These are phyloP conservation scores for Phrynocephalus vlangalii DNA, from an alignment of 2,797 vertebrate species.

Conservation along the genomic window DNA sequence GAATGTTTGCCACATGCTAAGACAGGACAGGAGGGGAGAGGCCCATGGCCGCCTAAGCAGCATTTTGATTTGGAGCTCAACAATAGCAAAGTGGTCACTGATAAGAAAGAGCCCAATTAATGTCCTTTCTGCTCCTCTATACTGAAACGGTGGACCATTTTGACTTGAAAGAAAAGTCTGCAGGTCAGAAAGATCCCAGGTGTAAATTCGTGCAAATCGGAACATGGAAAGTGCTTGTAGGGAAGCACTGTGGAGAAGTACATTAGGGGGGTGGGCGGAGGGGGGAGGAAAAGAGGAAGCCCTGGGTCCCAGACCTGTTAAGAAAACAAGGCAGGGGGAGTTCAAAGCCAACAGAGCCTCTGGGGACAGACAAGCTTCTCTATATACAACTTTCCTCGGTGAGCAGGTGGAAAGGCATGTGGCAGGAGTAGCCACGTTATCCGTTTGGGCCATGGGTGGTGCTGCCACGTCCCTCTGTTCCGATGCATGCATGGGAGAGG, in stretches of 20 bases:
- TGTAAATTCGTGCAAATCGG: neutral
- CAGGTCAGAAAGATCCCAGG: neutral
- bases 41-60: neutral
- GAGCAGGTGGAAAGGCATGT: neutral
- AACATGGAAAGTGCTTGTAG: neutral
- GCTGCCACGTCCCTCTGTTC: accelerated
- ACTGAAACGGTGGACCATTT: neutral
- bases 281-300: too few relatives aligned
- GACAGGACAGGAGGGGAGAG: too few relatives aligned
- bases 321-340: neutral
- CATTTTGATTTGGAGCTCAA: neutral
- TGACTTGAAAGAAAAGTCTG: neutral
- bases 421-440: neutral
- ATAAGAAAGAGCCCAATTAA: neutral
- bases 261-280: neutral
- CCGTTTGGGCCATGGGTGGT: neutral
- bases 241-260: neutral
- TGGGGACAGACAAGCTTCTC: constrained; percentile 55
- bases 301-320: constrained; percentile 21
- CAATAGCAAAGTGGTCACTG: neutral
- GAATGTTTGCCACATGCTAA: too few relatives aligned
- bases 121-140: neutral
- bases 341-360: neutral
- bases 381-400: constrained; percentile 25
- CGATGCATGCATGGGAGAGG: accelerated